phyloP scores from a whole-genome alignment of 2,113 vertebrate species.

The Ictalurus furcatus region DNA sequence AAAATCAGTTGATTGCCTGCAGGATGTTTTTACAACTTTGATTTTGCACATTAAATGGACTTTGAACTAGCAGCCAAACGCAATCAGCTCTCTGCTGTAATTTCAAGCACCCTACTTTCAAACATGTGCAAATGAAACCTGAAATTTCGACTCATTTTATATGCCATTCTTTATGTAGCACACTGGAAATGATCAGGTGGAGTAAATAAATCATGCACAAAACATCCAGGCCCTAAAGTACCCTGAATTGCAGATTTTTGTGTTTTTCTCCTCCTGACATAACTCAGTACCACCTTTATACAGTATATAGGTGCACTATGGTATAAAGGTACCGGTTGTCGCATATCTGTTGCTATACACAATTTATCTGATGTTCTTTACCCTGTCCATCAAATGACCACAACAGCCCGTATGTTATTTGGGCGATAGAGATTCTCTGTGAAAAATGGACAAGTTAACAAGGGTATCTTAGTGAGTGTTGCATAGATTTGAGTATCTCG shows the following conservation, averaged over 20 bases:
- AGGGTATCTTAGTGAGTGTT: no score
- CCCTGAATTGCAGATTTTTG: no score
- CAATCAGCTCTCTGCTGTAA: slow-evolving; percentile 19
- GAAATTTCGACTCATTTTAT: not conserved
- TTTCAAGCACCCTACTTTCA: not conserved
- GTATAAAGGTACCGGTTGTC: not conserved
- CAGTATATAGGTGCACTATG: not conserved
- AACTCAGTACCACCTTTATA: no score
- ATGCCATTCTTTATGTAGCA: not conserved
- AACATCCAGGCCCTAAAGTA: not conserved
- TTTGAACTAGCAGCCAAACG: slow-evolving; percentile 7
- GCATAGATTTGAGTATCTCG: not conserved
- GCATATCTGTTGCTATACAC: not conserved
- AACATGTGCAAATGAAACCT: not conserved
- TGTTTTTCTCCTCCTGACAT: no score
- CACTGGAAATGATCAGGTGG: not conserved
- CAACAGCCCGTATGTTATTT: not conserved
- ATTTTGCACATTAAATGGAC: slow-evolving; percentile 42
- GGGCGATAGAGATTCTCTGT: not conserved
- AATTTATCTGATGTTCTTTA: not conserved
- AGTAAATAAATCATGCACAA: not conserved
- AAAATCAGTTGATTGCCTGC: slow-evolving; percentile 50
- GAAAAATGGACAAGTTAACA: not conserved
- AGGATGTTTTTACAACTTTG: slow-evolving; percentile 48
- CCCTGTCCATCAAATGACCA: not conserved